Evolutionary conservation across 2,797 vertebrate species (phyloP).

Genomic region (Pangasius djambal): DNA sequence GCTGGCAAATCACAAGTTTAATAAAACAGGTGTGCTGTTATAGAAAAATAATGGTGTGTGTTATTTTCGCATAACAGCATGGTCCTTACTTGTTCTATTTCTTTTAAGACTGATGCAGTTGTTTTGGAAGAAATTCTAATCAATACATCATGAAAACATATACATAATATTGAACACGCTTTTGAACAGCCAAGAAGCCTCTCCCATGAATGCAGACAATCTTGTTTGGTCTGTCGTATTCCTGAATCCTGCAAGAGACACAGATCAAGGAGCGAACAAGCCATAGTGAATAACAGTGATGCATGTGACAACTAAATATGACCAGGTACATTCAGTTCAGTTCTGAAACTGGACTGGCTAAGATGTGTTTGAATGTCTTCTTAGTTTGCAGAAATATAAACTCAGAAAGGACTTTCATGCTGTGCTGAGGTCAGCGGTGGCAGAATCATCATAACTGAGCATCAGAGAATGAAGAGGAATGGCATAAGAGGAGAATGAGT

Average conservation of each 20-base stretch:
- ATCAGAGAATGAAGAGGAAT: slow-evolving; percentile 1
- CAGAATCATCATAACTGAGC: background rate
- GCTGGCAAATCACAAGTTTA: no score
- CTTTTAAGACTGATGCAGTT: background rate
- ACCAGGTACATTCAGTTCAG: background rate
- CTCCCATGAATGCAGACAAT: background rate
- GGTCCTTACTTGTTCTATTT: background rate
- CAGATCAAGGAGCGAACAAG: background rate
- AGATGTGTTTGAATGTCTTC: background rate
- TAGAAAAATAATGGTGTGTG: background rate
- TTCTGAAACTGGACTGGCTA: background rate
- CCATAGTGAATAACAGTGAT: background rate
- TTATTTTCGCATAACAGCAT: no score
- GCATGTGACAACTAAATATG: background rate
- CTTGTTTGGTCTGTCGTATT: background rate
- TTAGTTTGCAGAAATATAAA: background rate
- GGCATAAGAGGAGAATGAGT: background rate
- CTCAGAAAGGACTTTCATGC: background rate
- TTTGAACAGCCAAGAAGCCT: background rate
- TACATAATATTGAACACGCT: no score
- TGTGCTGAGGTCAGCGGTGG: background rate
- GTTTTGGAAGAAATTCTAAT: background rate
- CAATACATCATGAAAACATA: background rate
- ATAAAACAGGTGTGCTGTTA: background rate
- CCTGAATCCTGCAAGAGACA: background rate